Conservation (phyloP, 2,797 vertebrate species). For the Bradypodion ventrale region DNA sequence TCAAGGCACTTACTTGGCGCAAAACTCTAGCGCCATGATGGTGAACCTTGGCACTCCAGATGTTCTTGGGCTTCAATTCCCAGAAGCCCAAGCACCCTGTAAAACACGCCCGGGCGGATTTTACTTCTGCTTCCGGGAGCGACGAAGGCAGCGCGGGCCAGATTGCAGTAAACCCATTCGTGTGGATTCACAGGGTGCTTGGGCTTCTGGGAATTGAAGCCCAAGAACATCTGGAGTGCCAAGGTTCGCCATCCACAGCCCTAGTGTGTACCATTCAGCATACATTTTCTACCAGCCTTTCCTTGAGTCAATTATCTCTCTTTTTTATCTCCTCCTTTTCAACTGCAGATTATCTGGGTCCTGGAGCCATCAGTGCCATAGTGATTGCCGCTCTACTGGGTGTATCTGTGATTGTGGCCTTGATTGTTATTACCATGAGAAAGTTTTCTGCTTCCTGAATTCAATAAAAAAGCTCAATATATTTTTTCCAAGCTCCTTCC, state of each 20-base stretch:
- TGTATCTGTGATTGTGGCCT: constrained; percentile 91
- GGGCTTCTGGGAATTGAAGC: no score
- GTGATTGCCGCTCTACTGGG: constrained; percentile 95
- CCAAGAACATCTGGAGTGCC: no score
- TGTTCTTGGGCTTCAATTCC: no score
- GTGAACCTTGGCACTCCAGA: no score
- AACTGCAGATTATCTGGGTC: constrained; percentile 86
- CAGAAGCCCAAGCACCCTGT: no score
- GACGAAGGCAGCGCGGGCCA: no score
- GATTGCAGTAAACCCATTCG: no score
- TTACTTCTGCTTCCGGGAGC: no score
- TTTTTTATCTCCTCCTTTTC: constrained; percentile 5
- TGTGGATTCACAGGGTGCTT: no score
- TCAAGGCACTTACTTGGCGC: background rate
- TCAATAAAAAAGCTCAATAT: constrained; percentile 72
- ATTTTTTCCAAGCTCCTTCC: constrained; percentile 21
- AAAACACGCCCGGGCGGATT: no score
- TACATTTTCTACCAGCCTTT: background rate
- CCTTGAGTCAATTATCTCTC: background rate
- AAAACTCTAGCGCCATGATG: background rate
- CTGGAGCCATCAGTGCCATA: constrained; percentile 93
- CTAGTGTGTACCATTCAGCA: background rate
- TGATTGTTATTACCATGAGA: constrained; percentile 91
- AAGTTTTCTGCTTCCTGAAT: constrained; percentile 91
- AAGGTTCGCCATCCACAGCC: no score